Base-by-base conservation (phyloP, 1,140 invertebrate genomes). In the Megathymus violae region DNA sequence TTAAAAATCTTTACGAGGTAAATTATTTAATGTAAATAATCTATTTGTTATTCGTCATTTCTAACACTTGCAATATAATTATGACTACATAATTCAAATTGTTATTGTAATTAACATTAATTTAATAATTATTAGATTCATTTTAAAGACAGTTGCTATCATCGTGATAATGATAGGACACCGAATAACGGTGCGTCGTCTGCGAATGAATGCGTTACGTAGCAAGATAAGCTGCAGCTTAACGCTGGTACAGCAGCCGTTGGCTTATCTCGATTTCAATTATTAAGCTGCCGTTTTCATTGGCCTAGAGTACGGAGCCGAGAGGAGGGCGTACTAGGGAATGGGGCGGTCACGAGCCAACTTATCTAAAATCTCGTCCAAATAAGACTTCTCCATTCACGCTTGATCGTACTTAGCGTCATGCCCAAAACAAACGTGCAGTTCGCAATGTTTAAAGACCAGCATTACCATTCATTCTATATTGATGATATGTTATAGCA, bases 221-320 rank as follows among this genome's bases (percentile, higher is more conserved):
- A 74, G 73, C 69, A 60, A 85, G 85, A 88, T 88, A 88, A 88
- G 80, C 83, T 71, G 70, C 62, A 77, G 78, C 76, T 85, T 85
- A 84, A 75, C 74, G 78, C 71, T 78, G 66, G 72, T 74, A 64
- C 80, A 76, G 80, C 83, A 82, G 79, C 75, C 72, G 78, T 74
- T 78, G 84, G 75, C 79, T 88, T 89, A 89, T 89, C 85, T 87
- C 78, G 84, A 87, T 89, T 89, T 88, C 87, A 89, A 89, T 89
- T 89, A 89, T 89, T 78, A 83, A 74, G 75, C 81, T 86, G 76
- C 62, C 80, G 76, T 74, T 80, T 85, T 80, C 86, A 86, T 85
- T 88, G 85, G 85, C 65, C 65, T 70, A 59, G 64, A 61, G 71
- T 67, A 61, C 64, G 67, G 72, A 61, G 60, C n/a, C 69, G 69